A percentile compares a stretch with the other conserved stretches of the same genome.
These are phyloP conservation scores for Melanerpes aurifrons DNA, from an alignment of 2,113 vertebrate genomes.

Conservation along the genomic window DNA sequence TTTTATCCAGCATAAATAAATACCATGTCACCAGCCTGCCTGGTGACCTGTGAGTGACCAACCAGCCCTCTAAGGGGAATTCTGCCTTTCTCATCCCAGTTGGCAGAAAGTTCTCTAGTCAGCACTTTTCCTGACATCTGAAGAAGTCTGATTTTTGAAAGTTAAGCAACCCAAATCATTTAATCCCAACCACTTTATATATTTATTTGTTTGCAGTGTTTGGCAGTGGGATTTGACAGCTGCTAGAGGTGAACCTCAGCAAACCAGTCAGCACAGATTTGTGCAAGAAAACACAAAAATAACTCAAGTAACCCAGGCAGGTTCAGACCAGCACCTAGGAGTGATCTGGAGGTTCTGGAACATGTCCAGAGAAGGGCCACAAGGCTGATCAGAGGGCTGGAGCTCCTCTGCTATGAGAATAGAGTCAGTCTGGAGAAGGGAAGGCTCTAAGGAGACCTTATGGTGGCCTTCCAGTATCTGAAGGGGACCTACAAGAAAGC, in stretches of 20 bases:
- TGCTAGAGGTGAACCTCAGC: conserved; percentile 11
- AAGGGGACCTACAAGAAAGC: too few relatives aligned
- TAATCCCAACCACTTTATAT: neutral
- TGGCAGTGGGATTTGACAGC: conserved; percentile 24
- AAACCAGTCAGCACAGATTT: neutral
- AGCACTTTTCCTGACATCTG: neutral
- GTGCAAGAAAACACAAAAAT: conserved; percentile 19
- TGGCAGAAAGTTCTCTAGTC: neutral
- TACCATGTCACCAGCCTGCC: neutral
- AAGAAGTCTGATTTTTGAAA: conserved; percentile 17
- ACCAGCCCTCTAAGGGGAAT: neutral
- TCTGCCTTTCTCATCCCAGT: conserved; percentile 4
- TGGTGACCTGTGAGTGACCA: neutral
- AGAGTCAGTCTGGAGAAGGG: too few relatives aligned
- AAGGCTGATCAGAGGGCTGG: too few relatives aligned
- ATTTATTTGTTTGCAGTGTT: conserved; percentile 18
- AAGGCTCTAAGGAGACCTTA: too few relatives aligned
- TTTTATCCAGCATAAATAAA: conserved; percentile 54
- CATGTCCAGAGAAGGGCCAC: too few relatives aligned
- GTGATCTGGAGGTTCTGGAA: neutral
- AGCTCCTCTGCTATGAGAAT: too few relatives aligned
- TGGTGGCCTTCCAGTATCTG: too few relatives aligned
- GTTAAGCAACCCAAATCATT: neutral
- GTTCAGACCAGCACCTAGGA: conserved; percentile 12
- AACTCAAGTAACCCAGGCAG: neutral